phyloP scores from a whole-genome alignment of 2,113 vertebrate species.

The cattle (Bos taurus) region ARS-UCD2.0 NC_037354.1:44018501-44019000 shows the following conservation, averaged over 20 bases:
- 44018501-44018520: neutral
- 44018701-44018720: neutral
- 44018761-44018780: neutral
- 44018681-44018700: neutral
- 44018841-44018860: neutral
- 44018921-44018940: neutral
- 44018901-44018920: neutral
- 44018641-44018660: neutral
- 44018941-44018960: neutral
- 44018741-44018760: neutral
- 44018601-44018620: neutral
- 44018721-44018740: neutral
- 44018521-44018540: neutral
- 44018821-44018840: neutral
- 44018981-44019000: fast-evolving
- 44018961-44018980: fast-evolving
- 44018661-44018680: neutral
- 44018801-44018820: neutral
- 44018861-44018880: neutral
- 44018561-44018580: neutral
- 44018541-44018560: neutral
- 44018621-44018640: neutral
- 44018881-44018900: neutral
- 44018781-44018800: neutral
- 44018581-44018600: neutral